Evolutionary conservation across 2,113 vertebrate species (phyloP).

Genomic region (Steatornis caripensis): DNA sequence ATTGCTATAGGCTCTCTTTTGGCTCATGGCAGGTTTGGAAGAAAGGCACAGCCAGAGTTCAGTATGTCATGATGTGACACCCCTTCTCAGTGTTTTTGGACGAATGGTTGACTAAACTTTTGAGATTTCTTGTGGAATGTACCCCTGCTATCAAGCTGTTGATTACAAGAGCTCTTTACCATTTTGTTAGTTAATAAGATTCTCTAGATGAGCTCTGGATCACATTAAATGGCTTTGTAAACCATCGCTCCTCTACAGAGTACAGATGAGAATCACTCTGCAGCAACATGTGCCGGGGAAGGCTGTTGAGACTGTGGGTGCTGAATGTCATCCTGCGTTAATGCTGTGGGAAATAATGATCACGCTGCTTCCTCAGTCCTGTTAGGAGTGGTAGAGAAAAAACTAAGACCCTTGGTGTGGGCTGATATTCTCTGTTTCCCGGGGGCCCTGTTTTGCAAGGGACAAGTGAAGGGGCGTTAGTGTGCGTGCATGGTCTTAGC

Average conservation of each 20-base stretch:
- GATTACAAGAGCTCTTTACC: background rate
- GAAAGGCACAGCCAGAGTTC: background rate
- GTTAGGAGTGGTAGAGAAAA: background rate
- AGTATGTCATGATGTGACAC: background rate
- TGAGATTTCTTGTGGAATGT: background rate
- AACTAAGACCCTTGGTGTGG: background rate
- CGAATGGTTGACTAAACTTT: background rate
- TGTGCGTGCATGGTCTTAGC: background rate
- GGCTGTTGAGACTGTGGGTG: background rate
- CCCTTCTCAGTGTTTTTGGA: background rate
- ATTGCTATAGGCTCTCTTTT: background rate
- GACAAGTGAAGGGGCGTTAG: background rate
- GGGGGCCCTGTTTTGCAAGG: background rate
- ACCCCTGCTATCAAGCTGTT: background rate
- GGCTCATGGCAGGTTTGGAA: background rate
- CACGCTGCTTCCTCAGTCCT: rapidly evolving
- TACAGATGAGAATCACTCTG: background rate
- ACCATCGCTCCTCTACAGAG: background rate
- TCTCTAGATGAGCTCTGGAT: background rate
- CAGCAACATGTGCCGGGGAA: background rate
- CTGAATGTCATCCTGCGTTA: background rate
- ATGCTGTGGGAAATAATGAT: background rate
- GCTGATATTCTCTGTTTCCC: background rate
- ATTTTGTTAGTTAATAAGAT: background rate
- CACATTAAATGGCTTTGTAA: background rate